Percentiles rank a stretch among this genome's conserved stretches.
Conservation (phyloP, 2,888 invertebrate genomes). For the Odiellus spinosus region DNA sequence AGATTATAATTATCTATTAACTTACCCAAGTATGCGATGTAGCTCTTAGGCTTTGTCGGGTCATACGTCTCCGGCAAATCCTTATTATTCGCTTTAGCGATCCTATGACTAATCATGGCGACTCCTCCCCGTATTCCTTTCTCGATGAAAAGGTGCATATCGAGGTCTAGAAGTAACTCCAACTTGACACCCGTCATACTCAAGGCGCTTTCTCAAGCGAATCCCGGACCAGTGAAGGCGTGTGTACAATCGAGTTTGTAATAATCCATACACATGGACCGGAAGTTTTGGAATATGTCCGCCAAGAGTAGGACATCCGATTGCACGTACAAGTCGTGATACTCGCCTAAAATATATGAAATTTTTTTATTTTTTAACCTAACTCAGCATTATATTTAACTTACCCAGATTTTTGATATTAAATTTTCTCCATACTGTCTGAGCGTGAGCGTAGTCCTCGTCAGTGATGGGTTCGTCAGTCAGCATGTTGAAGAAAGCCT, state of each 20-base stretch:
- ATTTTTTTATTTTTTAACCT: too few relatives aligned
- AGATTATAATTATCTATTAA: too few relatives aligned
- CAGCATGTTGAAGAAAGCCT: constrained; percentile 16
- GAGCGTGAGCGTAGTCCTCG: constrained; percentile 19
- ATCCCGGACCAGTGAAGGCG: constrained; percentile 22
- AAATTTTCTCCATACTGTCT: constrained; percentile 18
- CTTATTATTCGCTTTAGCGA: constrained; percentile 16
- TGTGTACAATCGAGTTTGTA: constrained; percentile 22
- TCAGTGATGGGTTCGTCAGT: constrained; percentile 8
- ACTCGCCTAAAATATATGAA: constrained; percentile 9
- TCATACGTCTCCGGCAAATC: constrained; percentile 7
- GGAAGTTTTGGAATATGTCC: constrained; percentile 25
- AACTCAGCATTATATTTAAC: too few relatives aligned
- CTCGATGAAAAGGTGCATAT: constrained; percentile 23
- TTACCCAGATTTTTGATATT: constrained; percentile 16
- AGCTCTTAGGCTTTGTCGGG: background rate
- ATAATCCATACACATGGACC: constrained; percentile 18
- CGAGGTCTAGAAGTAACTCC: constrained; percentile 22
- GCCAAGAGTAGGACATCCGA: constrained; percentile 24
- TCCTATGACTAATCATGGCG: constrained; percentile 14
- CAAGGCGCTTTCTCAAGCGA: constrained; percentile 25
- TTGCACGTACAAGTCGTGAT: constrained; percentile 19
- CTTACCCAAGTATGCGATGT: constrained; percentile 7
- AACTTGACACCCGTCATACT: constrained; percentile 21
- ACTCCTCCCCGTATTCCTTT: constrained; percentile 22